Evolutionary conservation across 2,888 invertebrate species (phyloP).

Genomic region (Cryptops parisi): DNA sequence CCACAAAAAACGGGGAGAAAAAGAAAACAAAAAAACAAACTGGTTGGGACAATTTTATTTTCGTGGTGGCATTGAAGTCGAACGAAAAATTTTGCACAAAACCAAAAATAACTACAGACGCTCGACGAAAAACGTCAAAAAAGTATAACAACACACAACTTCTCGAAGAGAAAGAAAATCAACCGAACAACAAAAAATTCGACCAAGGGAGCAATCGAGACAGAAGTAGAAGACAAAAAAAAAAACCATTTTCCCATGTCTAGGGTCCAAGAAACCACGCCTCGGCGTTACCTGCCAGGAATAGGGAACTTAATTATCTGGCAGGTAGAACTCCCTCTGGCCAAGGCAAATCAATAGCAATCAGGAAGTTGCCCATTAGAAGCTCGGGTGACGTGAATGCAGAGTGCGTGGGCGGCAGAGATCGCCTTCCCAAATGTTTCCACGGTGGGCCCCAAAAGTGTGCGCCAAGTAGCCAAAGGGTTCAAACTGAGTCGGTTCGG

Average conservation of each 20-base stretch:
- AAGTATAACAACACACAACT: neutral
- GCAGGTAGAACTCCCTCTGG: slow-evolving; percentile 4
- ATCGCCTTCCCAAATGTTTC: no score
- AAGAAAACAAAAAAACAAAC: no score
- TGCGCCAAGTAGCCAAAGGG: no score
- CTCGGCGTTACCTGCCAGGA: slow-evolving; percentile 10
- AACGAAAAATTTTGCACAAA: neutral
- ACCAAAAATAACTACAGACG: neutral
- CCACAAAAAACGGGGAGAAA: neutral
- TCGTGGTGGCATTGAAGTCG: no score
- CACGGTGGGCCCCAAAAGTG: no score
- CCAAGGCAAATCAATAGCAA: slow-evolving; percentile 11
- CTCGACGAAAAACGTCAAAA: neutral
- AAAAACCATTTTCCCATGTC: neutral
- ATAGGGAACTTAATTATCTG: slow-evolving; percentile 11
- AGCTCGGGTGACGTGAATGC: slow-evolving; percentile 2
- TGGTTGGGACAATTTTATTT: no score
- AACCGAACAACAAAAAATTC: neutral
- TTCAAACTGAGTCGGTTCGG: no score
- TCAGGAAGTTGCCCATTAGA: slow-evolving; percentile 10
- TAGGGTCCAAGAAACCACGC: slow-evolving; percentile 1
- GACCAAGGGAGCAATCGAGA: neutral
- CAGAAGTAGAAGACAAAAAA: neutral
- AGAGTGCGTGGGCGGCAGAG: no score
- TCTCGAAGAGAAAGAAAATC: neutral